These are phyloP conservation scores for Amitus sp. DNA, from an alignment of 2,888 invertebrate genomes.

Conservation along the genomic window DNA sequence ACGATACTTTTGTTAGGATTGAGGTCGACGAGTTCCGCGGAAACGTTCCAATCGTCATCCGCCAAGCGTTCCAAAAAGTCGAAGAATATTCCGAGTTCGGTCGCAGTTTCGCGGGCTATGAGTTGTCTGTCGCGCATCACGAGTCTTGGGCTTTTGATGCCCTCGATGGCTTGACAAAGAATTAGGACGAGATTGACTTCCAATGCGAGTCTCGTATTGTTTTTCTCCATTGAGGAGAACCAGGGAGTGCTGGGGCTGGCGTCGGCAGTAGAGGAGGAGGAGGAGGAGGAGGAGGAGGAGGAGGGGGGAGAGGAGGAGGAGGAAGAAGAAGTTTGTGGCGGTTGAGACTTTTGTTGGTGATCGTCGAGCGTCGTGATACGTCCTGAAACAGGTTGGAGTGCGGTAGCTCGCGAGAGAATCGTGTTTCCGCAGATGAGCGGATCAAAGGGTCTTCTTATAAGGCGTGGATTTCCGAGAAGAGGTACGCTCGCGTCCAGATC, in stretches of 20 bases:
- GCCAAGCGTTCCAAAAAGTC: constrained; percentile 58
- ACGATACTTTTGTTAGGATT: constrained; percentile 45
- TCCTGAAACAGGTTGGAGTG: constrained; percentile 51
- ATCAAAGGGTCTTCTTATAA: constrained; percentile 60
- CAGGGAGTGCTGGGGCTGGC: constrained; percentile 54
- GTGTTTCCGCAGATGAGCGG: constrained; percentile 63
- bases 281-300: constrained; percentile 45
- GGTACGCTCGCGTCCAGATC: constrained; percentile 57
- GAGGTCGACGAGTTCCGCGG: constrained; percentile 48
- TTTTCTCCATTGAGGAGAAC: constrained; percentile 63
- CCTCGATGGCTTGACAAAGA: constrained; percentile 60
- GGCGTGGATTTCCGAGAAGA: constrained; percentile 56
- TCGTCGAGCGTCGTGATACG: constrained; percentile 34
- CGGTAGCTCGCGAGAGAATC: constrained; percentile 59
- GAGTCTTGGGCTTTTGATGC: constrained; percentile 58
- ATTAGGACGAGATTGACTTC: constrained; percentile 61
- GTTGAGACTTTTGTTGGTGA: constrained; percentile 16
- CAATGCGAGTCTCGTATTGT: constrained; percentile 59
- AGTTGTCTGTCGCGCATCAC: constrained; percentile 59
- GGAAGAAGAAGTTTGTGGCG: too few species aligned
- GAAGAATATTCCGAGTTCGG: constrained; percentile 61
- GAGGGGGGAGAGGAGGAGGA: too few species aligned
- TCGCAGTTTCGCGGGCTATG: constrained; percentile 61
- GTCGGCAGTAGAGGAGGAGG: constrained; percentile 52
- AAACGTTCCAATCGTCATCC: constrained; percentile 44